A percentile compares a stretch with the other conserved stretches of the same genome.
Evolutionary conservation across 2,113 vertebrate species (phyloP).

Genomic region (Chionomys nivalis): DNA sequence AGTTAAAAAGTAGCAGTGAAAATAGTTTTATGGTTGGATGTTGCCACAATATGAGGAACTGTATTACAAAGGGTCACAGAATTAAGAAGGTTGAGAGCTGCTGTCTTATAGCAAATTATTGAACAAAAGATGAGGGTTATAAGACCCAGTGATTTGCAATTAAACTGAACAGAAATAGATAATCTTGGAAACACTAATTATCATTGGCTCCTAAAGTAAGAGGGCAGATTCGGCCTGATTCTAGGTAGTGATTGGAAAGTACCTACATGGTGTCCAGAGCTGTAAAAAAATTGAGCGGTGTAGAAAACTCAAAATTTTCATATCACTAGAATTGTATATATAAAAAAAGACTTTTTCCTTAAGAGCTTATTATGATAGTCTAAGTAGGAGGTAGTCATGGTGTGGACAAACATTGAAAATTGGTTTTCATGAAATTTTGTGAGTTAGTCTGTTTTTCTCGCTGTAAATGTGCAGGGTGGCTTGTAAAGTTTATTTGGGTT

Average conservation of each 20-base stretch:
- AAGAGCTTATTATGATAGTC: background rate
- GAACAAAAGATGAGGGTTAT: background rate
- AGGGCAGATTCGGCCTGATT: background rate
- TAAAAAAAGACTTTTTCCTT: background rate
- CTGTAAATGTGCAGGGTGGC: background rate
- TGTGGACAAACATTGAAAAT: background rate
- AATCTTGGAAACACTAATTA: background rate
- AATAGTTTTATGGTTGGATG: background rate
- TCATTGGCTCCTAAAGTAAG: background rate
- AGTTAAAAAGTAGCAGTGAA: background rate
- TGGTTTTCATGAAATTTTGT: slow-evolving; percentile 7
- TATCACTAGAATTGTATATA: background rate
- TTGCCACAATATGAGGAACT: background rate
- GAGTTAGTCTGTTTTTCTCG: background rate
- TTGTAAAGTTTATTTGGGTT: background rate
- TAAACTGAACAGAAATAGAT: background rate
- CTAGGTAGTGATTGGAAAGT: background rate
- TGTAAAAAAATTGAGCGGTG: background rate
- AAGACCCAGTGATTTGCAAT: background rate
- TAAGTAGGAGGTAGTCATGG: background rate
- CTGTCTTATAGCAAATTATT: background rate
- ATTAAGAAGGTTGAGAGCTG: too few species aligned
- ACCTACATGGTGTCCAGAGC: background rate
- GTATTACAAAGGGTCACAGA: background rate
- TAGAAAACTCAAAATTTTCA: background rate